These are phyloP conservation scores for Rhinolophus sinicus DNA, from an alignment of 2,113 vertebrate genomes.

Conservation along the genomic window DNA sequence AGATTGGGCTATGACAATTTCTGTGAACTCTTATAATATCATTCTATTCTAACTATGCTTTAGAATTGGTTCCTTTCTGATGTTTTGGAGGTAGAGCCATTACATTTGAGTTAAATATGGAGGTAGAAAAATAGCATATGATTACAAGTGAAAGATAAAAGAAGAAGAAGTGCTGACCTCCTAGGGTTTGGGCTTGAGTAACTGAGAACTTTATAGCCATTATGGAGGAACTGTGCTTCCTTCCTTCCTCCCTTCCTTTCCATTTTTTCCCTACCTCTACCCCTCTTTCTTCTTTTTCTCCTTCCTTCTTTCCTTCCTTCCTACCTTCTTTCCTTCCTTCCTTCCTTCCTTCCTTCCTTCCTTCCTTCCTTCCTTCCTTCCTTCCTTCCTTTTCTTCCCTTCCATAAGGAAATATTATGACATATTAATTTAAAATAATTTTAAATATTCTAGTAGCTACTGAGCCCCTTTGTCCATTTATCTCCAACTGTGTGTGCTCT, in stretches of 20 bases:
- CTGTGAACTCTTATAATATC: background rate
- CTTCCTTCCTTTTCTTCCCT: background rate
- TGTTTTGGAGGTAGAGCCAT: background rate
- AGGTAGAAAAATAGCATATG: background rate
- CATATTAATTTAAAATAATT: background rate
- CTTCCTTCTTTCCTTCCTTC: background rate
- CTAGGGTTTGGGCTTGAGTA: background rate
- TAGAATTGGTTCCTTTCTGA: background rate
- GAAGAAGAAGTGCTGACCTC: background rate
- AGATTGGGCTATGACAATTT: background rate
- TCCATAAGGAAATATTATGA: background rate
- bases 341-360: rapidly evolving
- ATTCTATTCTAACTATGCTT: background rate
- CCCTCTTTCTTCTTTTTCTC: background rate
- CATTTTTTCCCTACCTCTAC: rapidly evolving
- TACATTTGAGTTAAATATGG: background rate
- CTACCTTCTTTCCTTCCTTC: too few relatives aligned
- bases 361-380: too few relatives aligned
- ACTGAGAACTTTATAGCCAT: background rate
- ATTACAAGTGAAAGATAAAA: background rate
- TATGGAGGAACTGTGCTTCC: background rate
- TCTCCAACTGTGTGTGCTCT: background rate
- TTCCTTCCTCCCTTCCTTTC: too few relatives aligned
- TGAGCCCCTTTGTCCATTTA: background rate
- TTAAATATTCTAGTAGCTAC: background rate